These are phyloP conservation scores for Esox niger DNA, from an alignment of 2,113 vertebrate genomes.

Conservation along the genomic window DNA sequence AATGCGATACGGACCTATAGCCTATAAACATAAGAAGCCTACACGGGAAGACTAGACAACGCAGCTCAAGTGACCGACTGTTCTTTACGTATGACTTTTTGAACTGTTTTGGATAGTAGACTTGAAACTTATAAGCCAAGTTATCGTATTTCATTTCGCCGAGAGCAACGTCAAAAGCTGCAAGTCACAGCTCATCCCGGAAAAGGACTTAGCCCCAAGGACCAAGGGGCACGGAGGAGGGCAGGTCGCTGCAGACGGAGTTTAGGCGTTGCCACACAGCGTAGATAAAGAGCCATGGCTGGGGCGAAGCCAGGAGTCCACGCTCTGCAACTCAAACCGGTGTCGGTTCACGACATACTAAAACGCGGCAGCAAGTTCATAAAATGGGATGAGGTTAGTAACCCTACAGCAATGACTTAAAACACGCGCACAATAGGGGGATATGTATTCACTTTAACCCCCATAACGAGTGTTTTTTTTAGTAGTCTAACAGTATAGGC, in stretches of 20 bases:
- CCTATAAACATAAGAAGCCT: neutral
- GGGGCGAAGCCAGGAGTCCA: slow-evolving; percentile 74
- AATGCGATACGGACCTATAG: neutral
- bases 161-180: neutral
- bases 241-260: slow-evolving; percentile 5
- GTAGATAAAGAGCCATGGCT: slow-evolving; percentile 56
- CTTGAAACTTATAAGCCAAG: neutral
- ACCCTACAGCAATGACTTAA: neutral
- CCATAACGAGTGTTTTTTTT: too few species aligned
- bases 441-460: too few species aligned
- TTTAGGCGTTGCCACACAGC: slow-evolving; percentile 27
- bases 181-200: slow-evolving; percentile 8
- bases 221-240: slow-evolving; percentile 1
- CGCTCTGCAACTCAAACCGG: slow-evolving; percentile 72
- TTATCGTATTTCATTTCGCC: neutral
- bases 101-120: neutral
- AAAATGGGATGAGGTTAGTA: slow-evolving; percentile 75
- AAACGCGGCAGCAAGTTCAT: slow-evolving; percentile 75
- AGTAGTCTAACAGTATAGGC: too few species aligned
- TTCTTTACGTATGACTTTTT: neutral
- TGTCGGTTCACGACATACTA: slow-evolving; percentile 65
- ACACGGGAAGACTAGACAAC: too few species aligned
- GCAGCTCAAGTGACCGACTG: neutral
- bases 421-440: neutral
- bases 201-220: slow-evolving; percentile 14